Conservation (phyloP, 2,113 vertebrate species). For the Ochotona curzoniae region DNA sequence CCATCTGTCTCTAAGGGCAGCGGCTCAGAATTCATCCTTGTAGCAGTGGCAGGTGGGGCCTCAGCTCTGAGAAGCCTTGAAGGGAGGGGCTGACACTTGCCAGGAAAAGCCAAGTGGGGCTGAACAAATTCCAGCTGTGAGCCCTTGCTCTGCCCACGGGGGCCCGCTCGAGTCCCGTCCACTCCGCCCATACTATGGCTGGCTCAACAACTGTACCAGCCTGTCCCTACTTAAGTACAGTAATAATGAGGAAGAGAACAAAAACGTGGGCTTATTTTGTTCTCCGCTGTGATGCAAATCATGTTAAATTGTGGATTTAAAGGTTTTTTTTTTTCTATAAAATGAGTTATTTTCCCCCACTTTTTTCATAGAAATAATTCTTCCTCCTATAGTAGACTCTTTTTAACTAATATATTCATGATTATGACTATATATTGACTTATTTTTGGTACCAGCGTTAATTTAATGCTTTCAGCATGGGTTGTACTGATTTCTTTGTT, state of each 20-base stretch:
- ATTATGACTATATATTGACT: neutral
- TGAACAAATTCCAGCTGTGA: neutral
- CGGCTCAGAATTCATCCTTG: too few species aligned
- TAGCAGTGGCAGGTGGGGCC: too few species aligned
- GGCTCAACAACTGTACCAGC: neutral
- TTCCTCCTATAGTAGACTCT: neutral
- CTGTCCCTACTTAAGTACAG: neutral
- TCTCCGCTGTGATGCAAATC: neutral
- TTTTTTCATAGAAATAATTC: neutral
- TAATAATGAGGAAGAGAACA: neutral
- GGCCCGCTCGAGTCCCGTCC: too few species aligned
- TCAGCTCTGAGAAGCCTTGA: too few species aligned
- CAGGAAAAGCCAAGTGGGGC: neutral
- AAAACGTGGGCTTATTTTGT: neutral
- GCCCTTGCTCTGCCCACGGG: too few species aligned
- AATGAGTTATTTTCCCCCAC: neutral
- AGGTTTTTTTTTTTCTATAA: slow-evolving; percentile 10
- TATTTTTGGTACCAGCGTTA: neutral
- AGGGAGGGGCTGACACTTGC: too few species aligned
- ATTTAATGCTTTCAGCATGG: neutral
- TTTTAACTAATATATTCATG: neutral
- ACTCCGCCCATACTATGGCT: neutral
- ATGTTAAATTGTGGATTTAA: neutral
- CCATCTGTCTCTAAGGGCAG: too few species aligned
- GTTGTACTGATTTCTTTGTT: neutral